phyloP scores from a whole-genome alignment of 2,797 vertebrate genomes.

The Oryzias dopingdopingensis region DNA sequence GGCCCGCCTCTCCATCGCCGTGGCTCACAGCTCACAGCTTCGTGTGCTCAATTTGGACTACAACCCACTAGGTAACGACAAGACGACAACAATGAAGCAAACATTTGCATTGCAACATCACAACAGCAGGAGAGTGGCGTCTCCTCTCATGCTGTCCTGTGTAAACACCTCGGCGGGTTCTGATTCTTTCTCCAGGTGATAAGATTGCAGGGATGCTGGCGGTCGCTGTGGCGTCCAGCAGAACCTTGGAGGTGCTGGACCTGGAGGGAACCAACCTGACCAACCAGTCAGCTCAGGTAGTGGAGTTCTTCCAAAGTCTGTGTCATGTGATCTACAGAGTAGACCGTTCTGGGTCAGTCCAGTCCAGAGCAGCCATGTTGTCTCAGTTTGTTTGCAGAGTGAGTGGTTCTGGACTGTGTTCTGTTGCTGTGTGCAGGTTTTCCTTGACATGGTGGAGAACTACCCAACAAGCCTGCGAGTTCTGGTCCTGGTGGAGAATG shows the following conservation, averaged over 20 bases:
- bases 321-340: no score
- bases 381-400: no score
- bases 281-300: constrained; percentile 81
- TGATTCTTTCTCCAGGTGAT: constrained; percentile 78
- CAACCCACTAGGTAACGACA: constrained; percentile 83
- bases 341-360: not conserved
- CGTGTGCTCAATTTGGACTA: constrained; percentile 94
- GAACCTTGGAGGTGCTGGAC: constrained; percentile 92
- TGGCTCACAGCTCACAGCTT: constrained; percentile 95
- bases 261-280: constrained; percentile 94
- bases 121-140: no score
- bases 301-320: not conserved
- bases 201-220: constrained; percentile 90
- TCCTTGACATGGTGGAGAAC: constrained; percentile 96
- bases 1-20: constrained; percentile 89
- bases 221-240: constrained; percentile 92
- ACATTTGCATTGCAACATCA: not conserved
- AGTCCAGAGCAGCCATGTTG: constrained; percentile 38
- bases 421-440: constrained; percentile 75
- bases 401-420: not conserved
- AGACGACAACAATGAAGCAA: no score
- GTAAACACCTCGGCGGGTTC: not conserved
- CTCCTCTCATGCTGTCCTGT: no score
- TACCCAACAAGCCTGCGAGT: constrained; percentile 90
- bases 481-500: constrained; percentile 89